These are phyloP conservation scores for Lanius ludovicianus DNA, from an alignment of 2,113 vertebrate species.

Conservation along the genomic window DNA sequence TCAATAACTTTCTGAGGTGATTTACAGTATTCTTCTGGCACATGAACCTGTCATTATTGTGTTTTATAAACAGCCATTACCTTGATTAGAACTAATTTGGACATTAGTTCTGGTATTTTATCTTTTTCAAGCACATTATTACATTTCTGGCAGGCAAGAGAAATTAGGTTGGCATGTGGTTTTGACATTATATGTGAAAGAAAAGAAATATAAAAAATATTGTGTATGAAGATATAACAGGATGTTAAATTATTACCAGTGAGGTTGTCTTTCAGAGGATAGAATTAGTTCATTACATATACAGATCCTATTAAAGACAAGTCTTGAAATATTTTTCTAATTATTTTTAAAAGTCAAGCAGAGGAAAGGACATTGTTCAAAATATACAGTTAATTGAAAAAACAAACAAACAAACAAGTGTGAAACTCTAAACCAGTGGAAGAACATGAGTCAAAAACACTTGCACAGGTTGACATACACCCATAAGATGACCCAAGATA, in stretches of 20 bases:
- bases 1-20: background rate
- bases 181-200: background rate
- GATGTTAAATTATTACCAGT: background rate
- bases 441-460: background rate
- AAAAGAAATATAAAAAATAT: background rate
- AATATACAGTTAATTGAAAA: background rate
- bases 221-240: background rate
- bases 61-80: background rate
- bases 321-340: background rate
- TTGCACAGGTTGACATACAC: background rate
- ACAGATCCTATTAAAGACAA: background rate
- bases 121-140: background rate
- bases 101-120: background rate
- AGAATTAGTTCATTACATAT: background rate
- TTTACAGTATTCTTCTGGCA: background rate
- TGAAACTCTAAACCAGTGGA: background rate
- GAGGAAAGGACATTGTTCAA: background rate
- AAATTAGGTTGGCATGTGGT: background rate
- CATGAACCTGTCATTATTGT: background rate
- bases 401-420: background rate
- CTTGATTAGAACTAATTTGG: background rate
- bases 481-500: background rate
- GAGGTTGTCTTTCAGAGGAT: background rate
- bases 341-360: background rate
- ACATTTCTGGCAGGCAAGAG: background rate